Percentiles rank a stretch among this genome's conserved stretches.
Conservation (phyloP, 2,888 invertebrate species). For the Drosophila seclusa region DNA sequence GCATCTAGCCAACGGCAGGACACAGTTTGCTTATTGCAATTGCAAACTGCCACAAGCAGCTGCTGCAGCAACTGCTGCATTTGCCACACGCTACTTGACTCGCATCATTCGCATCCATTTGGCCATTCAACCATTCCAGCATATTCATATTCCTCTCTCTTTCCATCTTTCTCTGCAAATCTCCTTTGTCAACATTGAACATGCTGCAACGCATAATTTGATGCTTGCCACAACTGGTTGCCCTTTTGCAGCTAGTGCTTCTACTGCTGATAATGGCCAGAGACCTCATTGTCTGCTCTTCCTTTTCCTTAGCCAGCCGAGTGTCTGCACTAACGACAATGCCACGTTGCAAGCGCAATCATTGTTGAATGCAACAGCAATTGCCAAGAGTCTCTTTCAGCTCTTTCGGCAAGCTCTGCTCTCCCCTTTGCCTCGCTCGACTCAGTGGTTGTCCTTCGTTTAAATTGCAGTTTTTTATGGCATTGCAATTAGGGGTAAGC, state of each 20-base stretch:
- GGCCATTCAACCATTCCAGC: constrained; percentile 3
- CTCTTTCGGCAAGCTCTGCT: constrained; percentile 26
- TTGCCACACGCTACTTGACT: constrained; percentile 18
- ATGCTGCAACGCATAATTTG: constrained; percentile 70
- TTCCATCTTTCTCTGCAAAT: constrained; percentile 5
- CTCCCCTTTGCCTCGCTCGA: constrained; percentile 37
- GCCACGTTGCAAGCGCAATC: constrained; percentile 63
- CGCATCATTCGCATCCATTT: constrained; percentile 13
- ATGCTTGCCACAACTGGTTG: constrained; percentile 35
- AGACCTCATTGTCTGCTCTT: constrained; percentile 18
- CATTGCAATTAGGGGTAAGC: constrained; percentile 82
- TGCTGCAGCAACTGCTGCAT: constrained; percentile 25
- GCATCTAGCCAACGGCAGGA: constrained; percentile 44
- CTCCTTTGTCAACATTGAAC: constrained; percentile 47
- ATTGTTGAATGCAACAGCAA: constrained; percentile 67
- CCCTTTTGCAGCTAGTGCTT: constrained; percentile 17
- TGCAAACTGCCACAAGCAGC: constrained; percentile 37
- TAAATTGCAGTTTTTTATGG: constrained; percentile 81
- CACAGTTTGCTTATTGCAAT: constrained; percentile 30
- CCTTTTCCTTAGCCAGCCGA: constrained; percentile 11
- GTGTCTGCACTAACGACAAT: constrained; percentile 54
- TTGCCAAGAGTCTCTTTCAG: constrained; percentile 40
- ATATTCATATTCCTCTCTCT: constrained; percentile 35
- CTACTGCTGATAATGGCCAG: constrained; percentile 46
- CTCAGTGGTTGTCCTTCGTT: constrained; percentile 77